Conservation (phyloP, 2,888 invertebrate species). For the Octonoba sinensis region DNA sequence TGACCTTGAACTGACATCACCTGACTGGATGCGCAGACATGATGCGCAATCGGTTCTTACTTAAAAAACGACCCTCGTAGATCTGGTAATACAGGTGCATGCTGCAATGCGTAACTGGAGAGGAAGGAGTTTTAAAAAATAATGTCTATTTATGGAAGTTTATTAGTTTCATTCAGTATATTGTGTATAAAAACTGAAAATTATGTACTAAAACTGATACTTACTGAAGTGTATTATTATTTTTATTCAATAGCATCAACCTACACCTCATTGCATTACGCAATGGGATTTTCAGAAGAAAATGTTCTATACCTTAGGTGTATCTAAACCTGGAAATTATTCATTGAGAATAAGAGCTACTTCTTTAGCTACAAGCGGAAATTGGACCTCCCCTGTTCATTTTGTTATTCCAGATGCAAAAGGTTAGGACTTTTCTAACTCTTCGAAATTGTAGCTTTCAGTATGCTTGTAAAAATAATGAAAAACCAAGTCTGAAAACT, state of each 20-base stretch:
- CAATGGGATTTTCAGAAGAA: slow-evolving; percentile 71
- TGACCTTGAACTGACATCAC: too few species aligned
- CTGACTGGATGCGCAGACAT: too few species aligned
- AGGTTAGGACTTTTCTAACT: slow-evolving; percentile 31
- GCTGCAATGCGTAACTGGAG: too few species aligned
- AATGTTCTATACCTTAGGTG: slow-evolving; percentile 54
- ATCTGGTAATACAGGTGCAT: too few species aligned
- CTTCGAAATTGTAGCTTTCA: not conserved
- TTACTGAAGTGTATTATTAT: not conserved
- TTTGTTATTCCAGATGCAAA: slow-evolving; percentile 65
- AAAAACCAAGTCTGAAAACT: too few species aligned
- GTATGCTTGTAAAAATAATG: not conserved
- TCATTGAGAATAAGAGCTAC: slow-evolving; percentile 82
- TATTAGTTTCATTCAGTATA: too few species aligned
- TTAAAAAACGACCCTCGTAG: too few species aligned
- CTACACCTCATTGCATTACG: slow-evolving; percentile 76
- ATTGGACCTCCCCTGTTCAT: slow-evolving; percentile 66
- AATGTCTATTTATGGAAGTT: too few species aligned
- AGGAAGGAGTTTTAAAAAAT: too few species aligned
- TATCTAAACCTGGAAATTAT: slow-evolving; percentile 71
- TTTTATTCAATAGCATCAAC: slow-evolving; percentile 63
- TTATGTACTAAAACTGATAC: too few species aligned
- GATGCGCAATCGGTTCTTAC: too few species aligned
- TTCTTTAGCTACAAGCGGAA: slow-evolving; percentile 79
- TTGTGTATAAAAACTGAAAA: too few species aligned